Evolutionary conservation across 2,797 vertebrate genomes (phyloP), one percentile per base, ranked within the genome.

Genomic region (Dromococcyx pavoninus): DNA sequence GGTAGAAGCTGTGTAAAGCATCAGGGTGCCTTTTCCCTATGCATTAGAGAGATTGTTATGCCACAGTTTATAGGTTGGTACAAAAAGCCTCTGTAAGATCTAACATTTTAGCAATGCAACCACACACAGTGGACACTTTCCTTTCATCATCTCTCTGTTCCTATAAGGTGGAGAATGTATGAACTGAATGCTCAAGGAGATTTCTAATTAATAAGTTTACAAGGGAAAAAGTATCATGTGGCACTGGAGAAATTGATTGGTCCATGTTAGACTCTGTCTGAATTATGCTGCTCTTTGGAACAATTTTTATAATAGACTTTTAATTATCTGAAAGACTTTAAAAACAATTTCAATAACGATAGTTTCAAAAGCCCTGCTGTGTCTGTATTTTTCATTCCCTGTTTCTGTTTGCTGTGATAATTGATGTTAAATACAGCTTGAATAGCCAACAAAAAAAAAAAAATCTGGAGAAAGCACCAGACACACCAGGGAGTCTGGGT

Each of bases 401-500:
- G 30, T 54, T 79, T 56, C 66, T 61, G 5, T 91, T 76, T 91
- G 64, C 44, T 75, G 5, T 41, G 70, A 46, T n/a, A 79, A 73
- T 32, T 86, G 35, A 74, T 72, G 62, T 44, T 28, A 86, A 91
- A 50, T 19, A 13, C 30, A 44, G n/a, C 56, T 44, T 54, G 83
- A 61, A 24, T 9, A 81, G 74, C 30, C 48, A 71, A n/a, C 13
- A 48, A 23, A 37, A 76, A n/a, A 37, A 79, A 46, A 39, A 28
- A 15, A 48, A 23, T 54, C 60, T 77, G 54, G 61, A 89, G 48
- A 86, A 69, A 85, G 35, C 43, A 84, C 30, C 80, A 86, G 86
- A 78, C 33, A 86, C 43, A 35, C 28, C n/a, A 72, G 86, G 88
- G 93, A 86, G 78, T 96, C 78, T 10, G 2, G 7, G 78, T 84